A percentile compares a stretch with the other conserved stretches of the same genome.
These are phyloP conservation scores for Cyanoramphus novaezelandiae DNA, from an alignment of 2,113 vertebrate species.

Conservation along the genomic window DNA sequence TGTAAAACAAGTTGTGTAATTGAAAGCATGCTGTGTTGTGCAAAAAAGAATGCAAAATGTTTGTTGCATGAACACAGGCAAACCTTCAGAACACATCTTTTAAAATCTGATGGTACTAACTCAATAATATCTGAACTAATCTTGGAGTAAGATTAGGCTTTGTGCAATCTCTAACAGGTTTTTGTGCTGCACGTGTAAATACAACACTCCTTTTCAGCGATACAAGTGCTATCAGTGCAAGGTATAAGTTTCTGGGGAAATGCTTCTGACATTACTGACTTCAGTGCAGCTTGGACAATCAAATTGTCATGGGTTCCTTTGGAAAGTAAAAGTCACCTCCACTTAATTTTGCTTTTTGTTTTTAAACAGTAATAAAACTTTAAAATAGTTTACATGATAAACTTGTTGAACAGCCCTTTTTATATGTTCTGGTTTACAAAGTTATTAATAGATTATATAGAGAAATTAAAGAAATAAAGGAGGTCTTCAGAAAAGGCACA, in stretches of 20 bases:
- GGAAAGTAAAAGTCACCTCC: background rate
- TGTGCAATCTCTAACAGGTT: background rate
- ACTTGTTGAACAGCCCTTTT: background rate
- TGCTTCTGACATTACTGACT: background rate
- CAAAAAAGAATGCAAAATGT: background rate
- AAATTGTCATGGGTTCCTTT: background rate
- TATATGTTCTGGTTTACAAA: background rate
- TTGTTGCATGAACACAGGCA: background rate
- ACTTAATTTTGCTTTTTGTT: background rate
- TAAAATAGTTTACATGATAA: background rate
- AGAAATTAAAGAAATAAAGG: background rate
- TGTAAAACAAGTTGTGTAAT: background rate
- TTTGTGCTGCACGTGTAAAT: background rate
- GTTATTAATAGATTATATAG: background rate
- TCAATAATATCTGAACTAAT: background rate
- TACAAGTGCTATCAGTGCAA: rapidly evolving
- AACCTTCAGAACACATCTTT: background rate
- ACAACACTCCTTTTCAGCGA: background rate
- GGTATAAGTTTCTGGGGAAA: background rate
- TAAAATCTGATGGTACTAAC: background rate
- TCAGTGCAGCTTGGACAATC: background rate
- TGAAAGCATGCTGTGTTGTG: background rate
- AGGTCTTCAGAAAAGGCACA: background rate
- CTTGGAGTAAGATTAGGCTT: background rate
- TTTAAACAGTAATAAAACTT: background rate